Evolutionary conservation across 2,888 invertebrate genomes (phyloP).

Genomic region (Deilephila porcellus): DNA sequence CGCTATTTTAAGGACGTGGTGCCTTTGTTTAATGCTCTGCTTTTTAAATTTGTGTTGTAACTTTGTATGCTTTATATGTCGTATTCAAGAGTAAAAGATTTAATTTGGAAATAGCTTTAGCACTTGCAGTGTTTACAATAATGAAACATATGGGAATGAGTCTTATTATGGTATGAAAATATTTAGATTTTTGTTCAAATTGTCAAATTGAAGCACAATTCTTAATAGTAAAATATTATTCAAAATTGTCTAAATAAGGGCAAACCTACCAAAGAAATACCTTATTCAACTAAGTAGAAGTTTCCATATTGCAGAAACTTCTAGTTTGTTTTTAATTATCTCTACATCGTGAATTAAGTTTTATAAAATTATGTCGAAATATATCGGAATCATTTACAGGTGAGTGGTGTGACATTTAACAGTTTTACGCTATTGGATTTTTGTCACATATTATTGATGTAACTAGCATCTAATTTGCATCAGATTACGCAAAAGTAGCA

Average conservation of each 20-base stretch:
- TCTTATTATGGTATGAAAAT: too few species aligned
- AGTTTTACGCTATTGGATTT: conserved; percentile 2
- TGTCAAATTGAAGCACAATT: too few species aligned
- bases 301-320: too few species aligned
- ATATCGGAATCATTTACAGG: neutral
- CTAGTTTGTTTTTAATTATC: neutral
- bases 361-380: conserved; percentile 15
- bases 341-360: neutral
- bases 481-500: conserved; percentile 1
- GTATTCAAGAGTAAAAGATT: neutral
- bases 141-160: too few species aligned
- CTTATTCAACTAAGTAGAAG: too few species aligned
- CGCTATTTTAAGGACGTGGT: neutral
- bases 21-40: neutral
- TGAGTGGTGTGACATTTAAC: conserved; percentile 18
- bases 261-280: too few species aligned
- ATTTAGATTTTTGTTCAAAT: too few species aligned
- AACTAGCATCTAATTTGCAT: neutral
- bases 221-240: too few species aligned
- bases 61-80: neutral
- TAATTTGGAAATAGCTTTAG: too few species aligned
- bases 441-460: conserved; percentile 13
- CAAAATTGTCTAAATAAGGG: too few species aligned
- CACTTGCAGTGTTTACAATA: too few species aligned
- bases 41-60: neutral